Base-by-base conservation (phyloP, 23 tunicate genomes). In the Trididemnum clinides region DNA sequence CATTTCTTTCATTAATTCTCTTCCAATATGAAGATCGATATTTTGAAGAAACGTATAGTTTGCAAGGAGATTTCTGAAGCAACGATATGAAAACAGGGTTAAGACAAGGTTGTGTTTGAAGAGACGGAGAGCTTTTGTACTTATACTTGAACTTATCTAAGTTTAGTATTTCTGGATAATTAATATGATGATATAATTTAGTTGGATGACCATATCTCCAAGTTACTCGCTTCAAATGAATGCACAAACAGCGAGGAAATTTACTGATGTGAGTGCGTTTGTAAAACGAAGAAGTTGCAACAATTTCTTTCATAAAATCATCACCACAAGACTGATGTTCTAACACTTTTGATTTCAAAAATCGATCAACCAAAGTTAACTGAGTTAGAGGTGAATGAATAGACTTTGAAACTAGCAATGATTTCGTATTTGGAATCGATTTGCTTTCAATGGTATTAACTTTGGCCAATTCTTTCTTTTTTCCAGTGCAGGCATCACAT, bases 161-260 rank as follows among this genome's bases (percentile, higher is more conserved):
- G 50, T 89, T 50, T 4, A 89, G 39, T 0, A 84, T 29, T 54
- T 80, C 83, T 2, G 88, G 74, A 63, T 86, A 90, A 20, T 85
- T 64, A 71, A 90, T 69, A 39, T 50, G 73, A 26, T 80, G 80
- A 39, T 71, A 32, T 20, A 88, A 57, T 73, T 90, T 94, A 19
- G 72, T 75, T 22, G 98, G 98, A 33, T 66, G 81, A 0, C 98
- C 98, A 1, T 51, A 71, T 35, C 65, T 59, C 98, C 98, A 94
- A 0, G 83, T 89, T 1, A 94, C 72, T 3, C 98, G 64, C 51
- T 94, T 88, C 31, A 94, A 39, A 75, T 94, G 98, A 64, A 94
- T 84, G 82, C 93, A 85, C 29, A 94, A 64, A 66, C 90, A 89
- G 0, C 74, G 77, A 0, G 98, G 98, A 5, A 81, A 37, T 49